Percentiles rank a stretch among this genome's conserved stretches.
phyloP scores from a whole-genome alignment of 2,888 invertebrate genomes.

The Hypercompe scribonia region DNA sequence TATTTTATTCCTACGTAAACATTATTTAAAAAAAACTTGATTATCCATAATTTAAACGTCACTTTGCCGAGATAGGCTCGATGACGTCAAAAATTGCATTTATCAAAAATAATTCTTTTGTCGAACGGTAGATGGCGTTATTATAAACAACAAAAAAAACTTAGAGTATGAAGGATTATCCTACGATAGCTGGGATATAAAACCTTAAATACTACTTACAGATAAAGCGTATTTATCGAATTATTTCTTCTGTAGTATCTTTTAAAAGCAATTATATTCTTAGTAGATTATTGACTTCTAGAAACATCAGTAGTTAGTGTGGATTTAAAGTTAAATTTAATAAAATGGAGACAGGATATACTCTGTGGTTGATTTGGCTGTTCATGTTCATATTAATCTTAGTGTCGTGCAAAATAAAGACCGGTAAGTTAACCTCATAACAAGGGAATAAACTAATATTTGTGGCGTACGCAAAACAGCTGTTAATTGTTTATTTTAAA shows the following conservation, averaged over 20 bases:
- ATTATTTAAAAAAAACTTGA: neutral
- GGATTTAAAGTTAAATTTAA: neutral
- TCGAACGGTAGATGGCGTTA: neutral
- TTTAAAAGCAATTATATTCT: slow-evolving; percentile 5
- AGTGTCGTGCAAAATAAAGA: slow-evolving; percentile 1
- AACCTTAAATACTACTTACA: neutral
- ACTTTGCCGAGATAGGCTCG: neutral
- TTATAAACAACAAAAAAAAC: neutral
- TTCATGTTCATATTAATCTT: neutral
- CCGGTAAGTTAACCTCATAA: slow-evolving; percentile 1
- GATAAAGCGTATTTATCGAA: slow-evolving; percentile 9
- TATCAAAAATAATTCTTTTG: neutral
- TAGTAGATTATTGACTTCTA: slow-evolving; percentile 6
- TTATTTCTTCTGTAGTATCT: slow-evolving; percentile 4
- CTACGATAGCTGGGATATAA: neutral
- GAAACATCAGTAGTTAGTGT: neutral
- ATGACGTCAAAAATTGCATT: neutral
- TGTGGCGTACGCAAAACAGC: neutral
- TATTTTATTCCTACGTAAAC: neutral
- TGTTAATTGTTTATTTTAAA: neutral
- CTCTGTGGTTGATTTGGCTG: slow-evolving; percentile 2
- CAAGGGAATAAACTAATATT: no score
- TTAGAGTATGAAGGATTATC: neutral
- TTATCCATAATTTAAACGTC: neutral
- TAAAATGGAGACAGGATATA: slow-evolving; percentile 6